Conservation (phyloP, 2,113 vertebrate genomes). For the Sisor rabdophorus region DNA sequence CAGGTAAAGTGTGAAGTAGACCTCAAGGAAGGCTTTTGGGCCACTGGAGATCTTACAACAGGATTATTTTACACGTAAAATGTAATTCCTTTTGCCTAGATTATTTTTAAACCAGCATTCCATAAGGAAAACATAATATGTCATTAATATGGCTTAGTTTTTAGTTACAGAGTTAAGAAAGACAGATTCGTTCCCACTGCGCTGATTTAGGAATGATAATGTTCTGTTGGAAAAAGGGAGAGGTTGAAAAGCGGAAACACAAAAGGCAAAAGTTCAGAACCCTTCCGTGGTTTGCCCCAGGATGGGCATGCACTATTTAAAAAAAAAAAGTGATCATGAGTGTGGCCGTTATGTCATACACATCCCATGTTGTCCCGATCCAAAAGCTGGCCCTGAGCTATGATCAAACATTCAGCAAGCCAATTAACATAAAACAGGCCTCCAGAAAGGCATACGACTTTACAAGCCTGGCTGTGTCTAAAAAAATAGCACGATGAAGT, state of each 20-base stretch:
- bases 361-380: conserved; percentile 9
- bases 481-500: neutral
- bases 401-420: conserved; percentile 23
- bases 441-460: neutral
- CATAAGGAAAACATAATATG: neutral
- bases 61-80: neutral
- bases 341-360: neutral
- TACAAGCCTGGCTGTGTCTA: neutral
- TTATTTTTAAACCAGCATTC: neutral
- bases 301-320: conserved; percentile 20
- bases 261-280: conserved; percentile 47
- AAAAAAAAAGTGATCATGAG: conserved; percentile 32
- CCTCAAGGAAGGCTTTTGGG: neutral
- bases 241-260: conserved; percentile 48
- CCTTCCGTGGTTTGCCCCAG: conserved; percentile 33
- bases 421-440: neutral
- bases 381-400: conserved; percentile 16
- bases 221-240: conserved; percentile 46
- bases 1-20: neutral
- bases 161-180: conserved; percentile 31
- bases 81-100: neutral
- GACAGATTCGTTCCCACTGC: conserved; percentile 54
- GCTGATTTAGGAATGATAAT: conserved; percentile 59
- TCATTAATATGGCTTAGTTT: neutral
- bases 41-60: neutral